Evolutionary conservation across 2,888 invertebrate species (phyloP), one percentile per base, ranked within the genome.

Genomic region (Operophtera brumata): DNA sequence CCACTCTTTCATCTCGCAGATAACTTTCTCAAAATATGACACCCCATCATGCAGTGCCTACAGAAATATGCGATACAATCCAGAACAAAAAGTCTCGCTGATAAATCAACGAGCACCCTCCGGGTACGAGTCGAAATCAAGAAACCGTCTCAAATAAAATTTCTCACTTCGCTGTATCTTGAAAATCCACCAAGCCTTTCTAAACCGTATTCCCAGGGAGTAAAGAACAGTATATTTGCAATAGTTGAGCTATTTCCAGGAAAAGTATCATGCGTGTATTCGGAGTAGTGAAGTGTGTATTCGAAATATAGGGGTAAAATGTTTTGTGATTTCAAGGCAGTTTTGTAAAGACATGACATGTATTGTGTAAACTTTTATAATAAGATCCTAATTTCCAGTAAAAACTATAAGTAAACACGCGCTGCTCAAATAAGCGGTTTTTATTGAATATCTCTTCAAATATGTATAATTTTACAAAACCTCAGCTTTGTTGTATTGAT

Each of bases 61-160:
- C n/a, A 37, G 40, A 53, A 56, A 58, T 50, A 61, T 35, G 57
- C 50, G 52, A 69, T 64, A 70, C 64, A 70, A 59, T 66, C 67
- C 65, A 61, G 65, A 63, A 66, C 63, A 78, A 74, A 74, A 73
- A 75, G 70, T 32, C 73, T 75, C 63, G 56, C 65, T 75, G 75
- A 84, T 86, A 88, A 88, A 86, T 87, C 87, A 86, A 82, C 81
- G 73, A 69, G 57, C 67, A 59, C 77, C 85, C 76, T 71, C 20
- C 67, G 82, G 85, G 82, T 74, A 76, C 75, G 68, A 30, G 4
- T 4, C 30, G 30, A 81, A 84, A 83, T 87, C 84, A 83, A 78
- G 77, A 80, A 86, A 85, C 84, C 81, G 83, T 82, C 85, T 79
- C 84, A 86, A 87, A 88, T 86, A 84, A 88, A 88, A 86, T 88